Percentiles rank a stretch among this genome's conserved stretches.
phyloP scores from a whole-genome alignment of 2,888 invertebrate genomes.

The Nemotelus pantherinus region DNA sequence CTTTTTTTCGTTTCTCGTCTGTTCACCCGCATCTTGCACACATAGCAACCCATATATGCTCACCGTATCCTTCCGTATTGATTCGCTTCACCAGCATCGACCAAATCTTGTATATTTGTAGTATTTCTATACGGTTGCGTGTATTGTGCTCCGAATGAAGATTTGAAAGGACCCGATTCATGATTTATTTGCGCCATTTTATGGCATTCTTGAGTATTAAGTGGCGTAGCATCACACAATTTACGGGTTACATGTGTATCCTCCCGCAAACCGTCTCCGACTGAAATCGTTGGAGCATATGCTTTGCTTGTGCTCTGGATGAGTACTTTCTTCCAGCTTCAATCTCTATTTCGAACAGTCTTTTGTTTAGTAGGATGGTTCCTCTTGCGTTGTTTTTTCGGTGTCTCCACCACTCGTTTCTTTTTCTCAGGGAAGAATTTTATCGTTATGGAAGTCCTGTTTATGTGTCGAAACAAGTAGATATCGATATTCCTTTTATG shows the following conservation, averaged over 20 bases:
- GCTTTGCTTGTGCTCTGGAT: neutral
- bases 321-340: neutral
- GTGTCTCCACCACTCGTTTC: neutral
- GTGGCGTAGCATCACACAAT: constrained; percentile 24
- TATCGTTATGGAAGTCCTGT: neutral
- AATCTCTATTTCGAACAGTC: neutral
- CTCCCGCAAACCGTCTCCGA: neutral
- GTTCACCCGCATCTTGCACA: neutral
- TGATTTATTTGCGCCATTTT: constrained; percentile 34
- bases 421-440: neutral
- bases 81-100: too few species aligned
- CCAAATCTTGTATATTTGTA: too few species aligned
- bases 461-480: neutral
- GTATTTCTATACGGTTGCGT: too few species aligned
- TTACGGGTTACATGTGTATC: constrained; percentile 16
- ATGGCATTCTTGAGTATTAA: constrained; percentile 31
- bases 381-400: neutral
- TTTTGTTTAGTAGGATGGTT: neutral
- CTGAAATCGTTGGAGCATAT: neutral
- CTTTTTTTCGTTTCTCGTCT: neutral
- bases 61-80: too few species aligned
- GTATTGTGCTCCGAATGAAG: constrained; percentile 3
- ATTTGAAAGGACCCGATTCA: constrained; percentile 31
- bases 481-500: constrained; percentile 37
- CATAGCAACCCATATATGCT: neutral